Evolutionary conservation across 1,140 invertebrate species (phyloP).

Genomic region (Drosophila ercepeae): DNA sequence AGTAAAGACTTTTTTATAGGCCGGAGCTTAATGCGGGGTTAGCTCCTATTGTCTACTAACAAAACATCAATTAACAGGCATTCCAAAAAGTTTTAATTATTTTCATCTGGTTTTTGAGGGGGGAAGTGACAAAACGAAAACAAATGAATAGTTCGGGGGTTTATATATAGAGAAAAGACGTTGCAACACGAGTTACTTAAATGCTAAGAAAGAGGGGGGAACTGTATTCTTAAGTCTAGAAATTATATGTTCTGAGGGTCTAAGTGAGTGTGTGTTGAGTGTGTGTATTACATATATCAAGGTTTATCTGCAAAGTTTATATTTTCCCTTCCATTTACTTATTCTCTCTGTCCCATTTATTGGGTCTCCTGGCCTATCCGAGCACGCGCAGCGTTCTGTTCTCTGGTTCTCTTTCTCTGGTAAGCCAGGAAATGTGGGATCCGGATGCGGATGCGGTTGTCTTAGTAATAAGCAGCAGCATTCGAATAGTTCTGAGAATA

Average conservation of each 20-base stretch:
- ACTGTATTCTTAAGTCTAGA: conserved; percentile 65
- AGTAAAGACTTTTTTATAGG: conserved; percentile 42
- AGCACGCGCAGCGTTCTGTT: conserved; percentile 79
- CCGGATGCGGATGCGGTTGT: conserved; percentile 23
- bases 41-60: conserved; percentile 59
- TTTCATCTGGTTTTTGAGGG: conserved; percentile 3
- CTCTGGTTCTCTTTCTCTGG: conserved; percentile 47
- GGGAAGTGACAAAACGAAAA: conserved; percentile 52
- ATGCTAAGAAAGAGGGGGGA: conserved; percentile 67
- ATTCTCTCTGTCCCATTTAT: conserved; percentile 47
- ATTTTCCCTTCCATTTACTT: conserved; percentile 36
- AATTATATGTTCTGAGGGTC: conserved; percentile 33
- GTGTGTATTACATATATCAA: conserved; percentile 54
- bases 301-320: conserved; percentile 58
- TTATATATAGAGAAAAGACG: conserved; percentile 64
- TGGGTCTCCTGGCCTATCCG: conserved; percentile 65
- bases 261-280: conserved; percentile 36
- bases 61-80: conserved; percentile 65
- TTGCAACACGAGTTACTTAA: conserved; percentile 62
- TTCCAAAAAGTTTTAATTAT: conserved; percentile 39
- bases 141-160: conserved; percentile 28
- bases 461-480: conserved; percentile 82
- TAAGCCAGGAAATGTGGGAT: conserved; percentile 23
- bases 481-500: conserved; percentile 81
- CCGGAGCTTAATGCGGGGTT: conserved; percentile 36